These are phyloP conservation scores for Cyanocitta stelleri DNA, from an alignment of 2,113 vertebrate genomes.

Conservation along the genomic window DNA sequence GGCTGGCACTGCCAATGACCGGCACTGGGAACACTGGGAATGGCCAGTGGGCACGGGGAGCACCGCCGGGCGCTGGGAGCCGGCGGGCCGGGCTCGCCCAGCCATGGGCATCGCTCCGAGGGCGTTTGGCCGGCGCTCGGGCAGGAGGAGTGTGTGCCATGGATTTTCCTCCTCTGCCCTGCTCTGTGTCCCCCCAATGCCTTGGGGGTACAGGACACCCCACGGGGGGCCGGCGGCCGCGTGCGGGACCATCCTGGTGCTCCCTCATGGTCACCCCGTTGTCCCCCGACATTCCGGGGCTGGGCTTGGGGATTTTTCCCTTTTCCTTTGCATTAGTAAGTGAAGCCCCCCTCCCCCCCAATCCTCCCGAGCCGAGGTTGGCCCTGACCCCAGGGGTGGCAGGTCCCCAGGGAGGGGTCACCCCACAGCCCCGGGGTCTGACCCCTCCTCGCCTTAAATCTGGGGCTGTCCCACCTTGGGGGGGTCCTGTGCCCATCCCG, in stretches of 20 bases:
- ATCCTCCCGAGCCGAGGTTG: accelerated
- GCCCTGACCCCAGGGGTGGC: background rate
- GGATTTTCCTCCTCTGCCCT: background rate
- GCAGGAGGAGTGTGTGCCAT: background rate
- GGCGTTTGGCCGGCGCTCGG: background rate
- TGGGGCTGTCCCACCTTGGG: background rate
- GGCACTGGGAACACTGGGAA: accelerated
- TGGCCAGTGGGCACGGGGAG: background rate
- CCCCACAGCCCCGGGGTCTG: background rate
- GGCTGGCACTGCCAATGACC: accelerated
- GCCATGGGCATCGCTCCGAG: background rate
- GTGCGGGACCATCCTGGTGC: accelerated
- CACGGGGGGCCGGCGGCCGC: accelerated
- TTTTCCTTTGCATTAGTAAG: background rate
- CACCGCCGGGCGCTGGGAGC: constrained; percentile 25
- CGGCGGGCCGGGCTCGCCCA: constrained; percentile 23
- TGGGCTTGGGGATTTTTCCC: background rate
- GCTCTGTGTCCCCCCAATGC: background rate
- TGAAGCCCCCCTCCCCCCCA: accelerated
- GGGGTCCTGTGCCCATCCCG: background rate
- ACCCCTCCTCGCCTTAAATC: constrained; percentile 45
- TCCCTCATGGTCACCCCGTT: background rate
- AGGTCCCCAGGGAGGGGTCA: background rate
- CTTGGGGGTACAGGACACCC: background rate
- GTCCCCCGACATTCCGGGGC: background rate